Conservation (phyloP, 2,888 invertebrate genomes). For the Cryptosula pallasiana region DNA sequence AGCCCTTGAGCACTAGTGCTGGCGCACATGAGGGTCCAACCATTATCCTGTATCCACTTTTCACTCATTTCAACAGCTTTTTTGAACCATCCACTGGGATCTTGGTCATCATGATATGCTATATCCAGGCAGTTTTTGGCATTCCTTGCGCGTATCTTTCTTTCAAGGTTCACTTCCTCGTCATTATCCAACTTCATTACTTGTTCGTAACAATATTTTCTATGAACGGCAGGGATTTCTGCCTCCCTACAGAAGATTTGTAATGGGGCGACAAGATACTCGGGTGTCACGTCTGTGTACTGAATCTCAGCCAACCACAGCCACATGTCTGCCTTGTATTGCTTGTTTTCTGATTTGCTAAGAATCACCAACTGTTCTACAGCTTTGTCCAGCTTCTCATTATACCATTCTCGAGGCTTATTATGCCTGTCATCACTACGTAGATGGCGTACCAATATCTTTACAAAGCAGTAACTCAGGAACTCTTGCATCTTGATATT, state of each 20-base stretch:
- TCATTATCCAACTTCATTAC: background rate
- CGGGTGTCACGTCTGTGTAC: too few relatives aligned
- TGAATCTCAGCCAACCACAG: background rate
- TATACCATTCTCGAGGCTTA: background rate
- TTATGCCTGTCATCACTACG: background rate
- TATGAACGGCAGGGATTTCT: background rate
- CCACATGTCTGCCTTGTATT: background rate
- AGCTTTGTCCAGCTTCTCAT: background rate
- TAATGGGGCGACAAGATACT: background rate
- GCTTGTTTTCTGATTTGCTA: background rate
- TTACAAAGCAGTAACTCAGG: background rate
- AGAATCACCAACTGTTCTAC: background rate
- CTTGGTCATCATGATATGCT: too few relatives aligned
- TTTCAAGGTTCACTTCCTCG: background rate
- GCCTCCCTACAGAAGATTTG: background rate
- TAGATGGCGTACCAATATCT: background rate
- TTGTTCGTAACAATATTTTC: background rate
- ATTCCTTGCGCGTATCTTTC: background rate
- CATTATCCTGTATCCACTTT: background rate
- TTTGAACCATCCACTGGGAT: background rate
- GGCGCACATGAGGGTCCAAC: background rate
- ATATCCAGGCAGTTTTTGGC: constrained; percentile 4
- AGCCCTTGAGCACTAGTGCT: constrained; percentile 3
- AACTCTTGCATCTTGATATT: background rate
- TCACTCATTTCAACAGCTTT: background rate